Percentiles rank a stretch among this genome's conserved stretches.
Evolutionary conservation across 2,797 vertebrate genomes (phyloP).

Genomic region (Epinephelus coioides): DNA sequence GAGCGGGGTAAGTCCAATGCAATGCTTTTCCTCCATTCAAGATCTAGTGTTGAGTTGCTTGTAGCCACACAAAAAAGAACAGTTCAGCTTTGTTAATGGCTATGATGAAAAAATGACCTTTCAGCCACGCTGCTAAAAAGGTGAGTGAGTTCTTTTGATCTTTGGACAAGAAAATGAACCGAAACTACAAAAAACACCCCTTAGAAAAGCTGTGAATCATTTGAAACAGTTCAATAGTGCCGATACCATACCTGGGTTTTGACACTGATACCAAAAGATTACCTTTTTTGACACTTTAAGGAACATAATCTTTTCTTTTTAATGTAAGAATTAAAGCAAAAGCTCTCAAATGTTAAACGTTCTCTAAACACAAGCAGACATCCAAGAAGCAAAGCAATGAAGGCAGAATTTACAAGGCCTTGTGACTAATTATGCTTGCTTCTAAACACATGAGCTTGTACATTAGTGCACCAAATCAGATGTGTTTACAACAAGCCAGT

Average conservation of each 20-base stretch:
- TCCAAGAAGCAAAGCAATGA: background rate
- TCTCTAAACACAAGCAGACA: background rate
- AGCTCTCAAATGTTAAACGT: background rate
- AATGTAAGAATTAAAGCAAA: background rate
- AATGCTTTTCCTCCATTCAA: no score
- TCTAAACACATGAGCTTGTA: background rate
- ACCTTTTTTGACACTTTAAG: no score
- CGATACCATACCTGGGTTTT: no score
- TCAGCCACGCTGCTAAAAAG: background rate
- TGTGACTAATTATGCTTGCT: background rate
- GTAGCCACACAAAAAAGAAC: background rate
- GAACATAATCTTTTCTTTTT: no score
- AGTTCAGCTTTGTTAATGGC: background rate
- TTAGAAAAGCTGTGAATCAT: background rate
- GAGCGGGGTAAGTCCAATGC: background rate
- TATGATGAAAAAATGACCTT: slow-evolving; percentile 1
- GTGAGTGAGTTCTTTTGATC: background rate
- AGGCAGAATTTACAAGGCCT: background rate
- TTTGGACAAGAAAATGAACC: background rate
- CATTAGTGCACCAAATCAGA: background rate
- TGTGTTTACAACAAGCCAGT: slow-evolving; percentile 1
- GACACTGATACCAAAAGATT: no score
- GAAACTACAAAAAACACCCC: background rate
- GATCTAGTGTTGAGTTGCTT: background rate
- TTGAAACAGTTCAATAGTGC: no score